These are phyloP conservation scores for Synergus gifuensis DNA, from an alignment of 2,888 invertebrate species.

Conservation along the genomic window DNA sequence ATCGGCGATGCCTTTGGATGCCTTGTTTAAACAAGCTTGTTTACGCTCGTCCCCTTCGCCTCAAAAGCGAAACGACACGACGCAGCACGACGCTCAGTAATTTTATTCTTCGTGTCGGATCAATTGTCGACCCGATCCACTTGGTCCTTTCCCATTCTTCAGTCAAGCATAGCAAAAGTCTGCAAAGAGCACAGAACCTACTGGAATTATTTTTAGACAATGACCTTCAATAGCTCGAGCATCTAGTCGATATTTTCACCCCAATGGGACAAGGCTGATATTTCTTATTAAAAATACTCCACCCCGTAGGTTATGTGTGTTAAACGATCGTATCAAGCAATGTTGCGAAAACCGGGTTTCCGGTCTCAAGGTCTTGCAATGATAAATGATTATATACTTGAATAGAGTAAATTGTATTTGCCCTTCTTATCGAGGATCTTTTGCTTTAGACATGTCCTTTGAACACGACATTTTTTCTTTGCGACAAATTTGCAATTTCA, in stretches of 20 bases:
- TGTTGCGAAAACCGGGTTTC: background rate
- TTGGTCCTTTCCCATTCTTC: constrained; percentile 32
- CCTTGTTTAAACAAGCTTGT: constrained; percentile 26
- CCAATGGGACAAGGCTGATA: constrained; percentile 35
- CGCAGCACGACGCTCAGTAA: background rate
- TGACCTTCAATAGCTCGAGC: constrained; percentile 32
- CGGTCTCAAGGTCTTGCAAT: constrained; percentile 13
- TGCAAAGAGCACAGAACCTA: constrained; percentile 7
- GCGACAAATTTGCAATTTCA: too few relatives aligned
- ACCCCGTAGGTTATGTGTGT: background rate
- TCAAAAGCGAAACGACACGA: background rate
- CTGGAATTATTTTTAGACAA: constrained; percentile 38
- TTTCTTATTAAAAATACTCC: constrained; percentile 33
- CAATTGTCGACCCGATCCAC: constrained; percentile 33
- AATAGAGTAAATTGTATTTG: background rate
- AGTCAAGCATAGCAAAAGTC: constrained; percentile 22
- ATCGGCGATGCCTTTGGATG: background rate
- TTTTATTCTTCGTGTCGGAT: constrained; percentile 14
- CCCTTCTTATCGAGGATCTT: background rate
- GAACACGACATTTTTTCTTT: too few relatives aligned
- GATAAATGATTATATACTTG: constrained; percentile 15
- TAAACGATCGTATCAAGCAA: constrained; percentile 13
- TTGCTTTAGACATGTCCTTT: too few relatives aligned
- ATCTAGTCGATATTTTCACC: constrained; percentile 37
- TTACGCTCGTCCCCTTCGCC: constrained; percentile 8